Evolutionary conservation across 2,797 vertebrate species (phyloP).

Genomic region (Xenopus petersii): DNA sequence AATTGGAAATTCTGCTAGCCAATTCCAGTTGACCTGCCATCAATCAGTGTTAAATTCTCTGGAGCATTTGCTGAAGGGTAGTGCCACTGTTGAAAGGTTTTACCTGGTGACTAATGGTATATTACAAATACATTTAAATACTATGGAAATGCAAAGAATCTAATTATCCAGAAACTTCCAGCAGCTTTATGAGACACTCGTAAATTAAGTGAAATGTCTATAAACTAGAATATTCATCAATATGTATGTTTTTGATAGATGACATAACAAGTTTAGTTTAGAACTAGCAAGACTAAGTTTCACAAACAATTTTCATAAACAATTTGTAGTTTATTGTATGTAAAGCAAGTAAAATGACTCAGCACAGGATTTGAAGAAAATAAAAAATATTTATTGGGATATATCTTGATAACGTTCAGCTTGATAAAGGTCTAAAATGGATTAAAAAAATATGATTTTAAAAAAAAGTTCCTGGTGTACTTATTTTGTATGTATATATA

Average conservation of each 20-base stretch:
- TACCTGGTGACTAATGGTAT: constrained; percentile 83
- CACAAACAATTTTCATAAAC: background rate
- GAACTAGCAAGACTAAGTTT: background rate
- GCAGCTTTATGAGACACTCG: constrained; percentile 62
- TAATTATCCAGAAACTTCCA: constrained; percentile 74
- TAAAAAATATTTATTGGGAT: too few relatives aligned
- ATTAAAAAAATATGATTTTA: too few relatives aligned
- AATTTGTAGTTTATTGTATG: background rate
- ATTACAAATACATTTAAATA: constrained; percentile 75
- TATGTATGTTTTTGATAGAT: constrained; percentile 42
- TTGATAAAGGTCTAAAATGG: too few relatives aligned
- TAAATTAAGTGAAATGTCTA: constrained; percentile 63
- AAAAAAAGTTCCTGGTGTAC: too few relatives aligned
- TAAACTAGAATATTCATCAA: constrained; percentile 52
- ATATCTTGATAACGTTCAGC: too few relatives aligned
- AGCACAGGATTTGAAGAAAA: too few relatives aligned
- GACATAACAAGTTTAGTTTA: constrained; percentile 9
- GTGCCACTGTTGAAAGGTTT: constrained; percentile 80
- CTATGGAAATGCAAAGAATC: constrained; percentile 68
- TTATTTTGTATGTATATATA: too few relatives aligned
- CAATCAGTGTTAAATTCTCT: constrained; percentile 89
- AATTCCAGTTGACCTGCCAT: constrained; percentile 92
- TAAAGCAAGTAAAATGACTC: too few relatives aligned
- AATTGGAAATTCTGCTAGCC: constrained; percentile 92
- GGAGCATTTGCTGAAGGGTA: constrained; percentile 73